phyloP scores from a whole-genome alignment of 2,113 vertebrate genomes.

The Microcebus lehilahytsara region DNA sequence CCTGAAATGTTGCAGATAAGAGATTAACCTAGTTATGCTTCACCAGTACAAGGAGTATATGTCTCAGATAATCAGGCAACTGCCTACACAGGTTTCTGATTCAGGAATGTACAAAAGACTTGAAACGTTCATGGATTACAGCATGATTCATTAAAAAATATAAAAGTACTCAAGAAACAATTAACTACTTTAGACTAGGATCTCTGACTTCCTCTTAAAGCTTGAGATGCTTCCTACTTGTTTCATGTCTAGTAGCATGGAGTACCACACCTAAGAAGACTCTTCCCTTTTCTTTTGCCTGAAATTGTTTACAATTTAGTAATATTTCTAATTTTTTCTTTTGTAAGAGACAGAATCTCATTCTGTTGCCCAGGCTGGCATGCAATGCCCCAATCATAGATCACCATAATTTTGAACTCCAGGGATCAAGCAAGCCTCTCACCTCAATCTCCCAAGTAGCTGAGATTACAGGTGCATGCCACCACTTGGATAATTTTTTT shows the following conservation, averaged over 20 bases:
- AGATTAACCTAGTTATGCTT: constrained; percentile 72
- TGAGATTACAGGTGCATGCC: too few relatives aligned
- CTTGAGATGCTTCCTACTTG: background rate
- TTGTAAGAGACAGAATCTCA: too few relatives aligned
- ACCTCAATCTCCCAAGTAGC: too few relatives aligned
- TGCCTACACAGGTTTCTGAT: background rate
- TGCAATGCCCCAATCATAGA: too few relatives aligned
- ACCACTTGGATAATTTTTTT: too few relatives aligned
- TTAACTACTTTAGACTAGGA: background rate
- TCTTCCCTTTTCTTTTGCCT: background rate
- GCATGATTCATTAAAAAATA: background rate
- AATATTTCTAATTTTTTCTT: background rate
- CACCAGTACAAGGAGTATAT: background rate
- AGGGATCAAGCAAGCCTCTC: too few relatives aligned
- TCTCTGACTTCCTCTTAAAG: background rate
- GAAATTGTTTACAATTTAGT: background rate
- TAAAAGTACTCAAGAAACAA: constrained; percentile 18
- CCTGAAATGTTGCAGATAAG: constrained; percentile 65
- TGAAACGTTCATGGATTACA: background rate
- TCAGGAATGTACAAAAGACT: background rate
- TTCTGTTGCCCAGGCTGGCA: too few relatives aligned
- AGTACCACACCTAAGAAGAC: background rate
- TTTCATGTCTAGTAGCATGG: background rate
- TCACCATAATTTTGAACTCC: too few relatives aligned
- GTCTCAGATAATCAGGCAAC: constrained; percentile 50